These are phyloP conservation scores for Pelochelys cantorii DNA, from an alignment of 2,797 vertebrate genomes.

Conservation along the genomic window DNA sequence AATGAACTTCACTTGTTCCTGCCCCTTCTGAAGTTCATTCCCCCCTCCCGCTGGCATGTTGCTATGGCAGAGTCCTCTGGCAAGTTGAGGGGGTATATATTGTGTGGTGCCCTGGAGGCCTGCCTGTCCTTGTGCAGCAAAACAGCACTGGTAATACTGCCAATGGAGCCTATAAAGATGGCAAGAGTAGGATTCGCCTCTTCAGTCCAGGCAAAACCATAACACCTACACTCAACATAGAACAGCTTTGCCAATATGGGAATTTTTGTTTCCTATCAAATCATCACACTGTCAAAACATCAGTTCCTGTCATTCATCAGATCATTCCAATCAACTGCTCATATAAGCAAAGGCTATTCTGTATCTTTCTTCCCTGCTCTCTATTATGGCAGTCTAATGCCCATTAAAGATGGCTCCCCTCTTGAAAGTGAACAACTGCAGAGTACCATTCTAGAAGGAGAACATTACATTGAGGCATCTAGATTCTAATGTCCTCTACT, in stretches of 20 bases:
- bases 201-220: slow-evolving; percentile 29
- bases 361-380: slow-evolving; percentile 39
- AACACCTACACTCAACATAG: slow-evolving; percentile 24
- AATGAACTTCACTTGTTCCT: neutral
- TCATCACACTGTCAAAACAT: slow-evolving; percentile 44
- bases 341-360: slow-evolving; percentile 44
- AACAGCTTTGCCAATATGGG: slow-evolving; percentile 41
- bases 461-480: slow-evolving; percentile 20
- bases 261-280: slow-evolving; percentile 66
- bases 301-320: slow-evolving; percentile 47
- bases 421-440: neutral
- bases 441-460: neutral
- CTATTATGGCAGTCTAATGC: slow-evolving; percentile 51
- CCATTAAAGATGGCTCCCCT: slow-evolving; percentile 32
- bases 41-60: neutral
- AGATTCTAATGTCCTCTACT: slow-evolving; percentile 28
- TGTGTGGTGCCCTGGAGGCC: neutral
- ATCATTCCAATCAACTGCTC: slow-evolving; percentile 40
- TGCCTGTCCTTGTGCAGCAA: neutral
- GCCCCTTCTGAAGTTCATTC: neutral
- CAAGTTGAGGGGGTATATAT: neutral
- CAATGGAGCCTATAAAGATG: neutral
- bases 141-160: neutral
- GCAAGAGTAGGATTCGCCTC: neutral
- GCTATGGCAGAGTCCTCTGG: neutral